Percentiles rank a stretch among this genome's conserved stretches.
Conservation (phyloP, 1,140 invertebrate species). For the Brachionus paranguensis region DNA sequence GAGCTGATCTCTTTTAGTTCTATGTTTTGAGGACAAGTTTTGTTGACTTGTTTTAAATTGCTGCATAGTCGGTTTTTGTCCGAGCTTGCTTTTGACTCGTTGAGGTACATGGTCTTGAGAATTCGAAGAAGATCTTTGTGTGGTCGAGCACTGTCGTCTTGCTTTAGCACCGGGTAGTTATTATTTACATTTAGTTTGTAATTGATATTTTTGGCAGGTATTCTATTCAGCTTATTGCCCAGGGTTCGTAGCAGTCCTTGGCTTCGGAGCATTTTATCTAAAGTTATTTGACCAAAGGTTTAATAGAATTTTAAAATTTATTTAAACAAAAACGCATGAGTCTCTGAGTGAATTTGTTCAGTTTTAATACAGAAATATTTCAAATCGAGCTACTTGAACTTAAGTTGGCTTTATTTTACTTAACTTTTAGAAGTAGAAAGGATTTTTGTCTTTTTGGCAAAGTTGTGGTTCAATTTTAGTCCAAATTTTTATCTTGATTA, state of each 20-base stretch:
- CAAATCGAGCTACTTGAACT: neutral
- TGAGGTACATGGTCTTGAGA: neutral
- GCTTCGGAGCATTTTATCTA: conserved; percentile 3
- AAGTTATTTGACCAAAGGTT: neutral
- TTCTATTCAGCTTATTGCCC: neutral
- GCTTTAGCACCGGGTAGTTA: neutral
- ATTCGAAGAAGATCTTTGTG: neutral
- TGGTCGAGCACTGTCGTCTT: neutral
- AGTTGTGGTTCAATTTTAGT: neutral
- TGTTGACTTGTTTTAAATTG: neutral
- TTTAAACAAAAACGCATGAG: neutral
- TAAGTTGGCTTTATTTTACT: neutral
- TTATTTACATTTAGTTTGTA: conserved; percentile 34
- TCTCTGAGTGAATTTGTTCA: neutral
- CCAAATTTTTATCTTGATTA: too few species aligned
- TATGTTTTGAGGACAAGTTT: neutral
- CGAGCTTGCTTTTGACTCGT: neutral
- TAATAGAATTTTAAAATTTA: neutral
- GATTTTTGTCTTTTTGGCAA: neutral
- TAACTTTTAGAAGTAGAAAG: neutral
- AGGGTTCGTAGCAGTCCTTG: neutral
- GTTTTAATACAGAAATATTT: conserved; percentile 17
- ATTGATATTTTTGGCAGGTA: neutral
- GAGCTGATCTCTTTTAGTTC: neutral
- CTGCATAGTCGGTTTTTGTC: neutral